A percentile compares a stretch with the other conserved stretches of the same genome.
Conservation (phyloP, 2,888 invertebrate genomes). For the Chydorus sphaericus region DNA sequence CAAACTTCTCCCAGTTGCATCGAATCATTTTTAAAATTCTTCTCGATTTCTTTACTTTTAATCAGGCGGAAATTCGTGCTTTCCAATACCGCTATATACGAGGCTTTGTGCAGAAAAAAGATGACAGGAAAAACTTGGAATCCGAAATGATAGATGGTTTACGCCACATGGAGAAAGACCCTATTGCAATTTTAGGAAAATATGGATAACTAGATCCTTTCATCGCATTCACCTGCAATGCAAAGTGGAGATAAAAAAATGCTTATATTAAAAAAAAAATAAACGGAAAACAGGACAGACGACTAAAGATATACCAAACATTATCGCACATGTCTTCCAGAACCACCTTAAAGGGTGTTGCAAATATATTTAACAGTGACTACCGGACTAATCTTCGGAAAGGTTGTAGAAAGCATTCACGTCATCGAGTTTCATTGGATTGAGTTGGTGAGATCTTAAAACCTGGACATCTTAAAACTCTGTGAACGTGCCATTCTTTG, state of each 20-base stretch:
- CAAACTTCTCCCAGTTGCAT: slow-evolving; percentile 14
- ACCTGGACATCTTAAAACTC: not conserved
- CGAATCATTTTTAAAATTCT: slow-evolving; percentile 23
- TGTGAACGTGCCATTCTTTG: not conserved
- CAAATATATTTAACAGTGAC: not conserved
- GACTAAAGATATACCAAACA: not conserved
- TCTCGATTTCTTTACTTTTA: slow-evolving; percentile 19
- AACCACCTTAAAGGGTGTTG: not conserved
- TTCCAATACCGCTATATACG: not conserved
- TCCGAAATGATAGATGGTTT: slow-evolving; percentile 7
- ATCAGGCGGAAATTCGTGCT: slow-evolving; percentile 20
- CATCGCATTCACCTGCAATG: slow-evolving; percentile 18
- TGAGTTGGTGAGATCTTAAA: slow-evolving; percentile 11
- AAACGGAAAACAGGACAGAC: not conserved
- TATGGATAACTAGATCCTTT: not conserved
- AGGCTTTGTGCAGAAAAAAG: not conserved
- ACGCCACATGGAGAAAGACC: slow-evolving; percentile 12
- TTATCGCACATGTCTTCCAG: not conserved
- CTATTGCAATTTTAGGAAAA: not conserved
- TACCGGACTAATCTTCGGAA: not conserved
- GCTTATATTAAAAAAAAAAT: no score
- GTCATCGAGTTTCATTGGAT: not conserved
- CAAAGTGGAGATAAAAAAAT: slow-evolving; percentile 18
- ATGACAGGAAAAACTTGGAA: not conserved
- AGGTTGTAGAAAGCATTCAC: not conserved